A percentile compares a stretch with the other conserved stretches of the same genome.
Conservation (phyloP, 2,797 vertebrate species). For the Eidolon dupreanum region DNA sequence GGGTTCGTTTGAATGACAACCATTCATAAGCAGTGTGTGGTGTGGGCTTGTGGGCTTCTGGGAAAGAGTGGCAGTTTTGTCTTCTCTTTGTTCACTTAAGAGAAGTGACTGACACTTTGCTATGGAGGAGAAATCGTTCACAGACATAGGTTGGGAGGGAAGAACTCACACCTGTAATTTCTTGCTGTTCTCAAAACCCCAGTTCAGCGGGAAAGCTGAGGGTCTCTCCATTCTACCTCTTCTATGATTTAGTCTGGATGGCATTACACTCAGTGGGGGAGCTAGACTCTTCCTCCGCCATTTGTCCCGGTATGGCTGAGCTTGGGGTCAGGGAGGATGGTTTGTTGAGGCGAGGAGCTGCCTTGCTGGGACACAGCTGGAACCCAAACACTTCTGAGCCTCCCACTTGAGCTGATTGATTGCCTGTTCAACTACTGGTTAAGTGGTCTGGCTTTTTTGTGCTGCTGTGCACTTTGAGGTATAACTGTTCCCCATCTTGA, state of each 20-base stretch:
- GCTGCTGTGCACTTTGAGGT: neutral
- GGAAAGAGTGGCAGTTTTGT: neutral
- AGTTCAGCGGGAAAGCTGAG: neutral
- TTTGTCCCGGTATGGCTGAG: neutral
- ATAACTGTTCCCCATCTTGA: neutral
- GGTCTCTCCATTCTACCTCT: slow-evolving; percentile 2
- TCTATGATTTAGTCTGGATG: neutral
- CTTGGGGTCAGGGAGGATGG: neutral
- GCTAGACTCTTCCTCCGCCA: neutral
- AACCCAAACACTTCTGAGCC: neutral
- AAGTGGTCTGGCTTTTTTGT: neutral
- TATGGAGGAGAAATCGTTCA: slow-evolving; percentile 66
- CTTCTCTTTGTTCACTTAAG: slow-evolving; percentile 61
- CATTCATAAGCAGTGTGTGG: neutral
- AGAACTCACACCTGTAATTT: slow-evolving; percentile 78
- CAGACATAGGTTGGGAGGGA: slow-evolving; percentile 61
- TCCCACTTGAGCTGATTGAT: neutral
- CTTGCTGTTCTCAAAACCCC: slow-evolving; percentile 62
- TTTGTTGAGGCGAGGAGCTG: neutral
- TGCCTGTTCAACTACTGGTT: neutral
- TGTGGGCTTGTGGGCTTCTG: neutral
- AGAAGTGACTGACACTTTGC: slow-evolving; percentile 55
- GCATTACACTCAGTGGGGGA: neutral
- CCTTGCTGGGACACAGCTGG: neutral
- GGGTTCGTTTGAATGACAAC: neutral